Evolutionary conservation across 30 jellyfish, hydroid and myxozoan genomes (phyloP), one percentile per base, ranked within the genome.

Genomic region (Turritopsis dohrnii): DNA sequence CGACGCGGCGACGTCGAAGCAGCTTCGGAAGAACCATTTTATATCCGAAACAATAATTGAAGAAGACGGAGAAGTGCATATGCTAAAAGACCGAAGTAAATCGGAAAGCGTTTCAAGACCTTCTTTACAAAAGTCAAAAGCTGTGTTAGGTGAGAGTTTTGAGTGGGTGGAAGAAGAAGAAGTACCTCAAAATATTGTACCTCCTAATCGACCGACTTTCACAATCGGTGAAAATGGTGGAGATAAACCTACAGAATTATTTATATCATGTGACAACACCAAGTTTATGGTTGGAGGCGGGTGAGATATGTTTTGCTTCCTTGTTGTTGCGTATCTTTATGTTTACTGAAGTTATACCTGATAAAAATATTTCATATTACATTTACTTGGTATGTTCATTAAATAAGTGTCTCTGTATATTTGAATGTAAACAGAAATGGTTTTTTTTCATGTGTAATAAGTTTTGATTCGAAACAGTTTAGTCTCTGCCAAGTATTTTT

Each of bases 261-360:
- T 87, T 82, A 88, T 92, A 18, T 95, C 98, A 23, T 90, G 96
- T 54, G 94, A 92, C 60, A 79, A 88, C 60, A 54, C 27, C 8
- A 83, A 96, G 22, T 29, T 92, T 77, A 88, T 92, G 52, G 89
- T 92, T 81, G 98, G 98, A 29, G 98, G 98, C 20, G 98, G 98
- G 96, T 90, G 28, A 75, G 95, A 22, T 16, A 80, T 21, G 7
- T 81, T 54, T 81, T 8, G 23, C 18, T 81, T 66, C 22, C n/a
- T n/a, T n/a, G n/a, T n/a, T n/a, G n/a, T n/a, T n/a, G n/a, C n/a
- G n/a, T n/a, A n/a, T n/a, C n/a, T n/a, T n/a, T n/a, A n/a, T n/a
- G n/a, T n/a, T n/a, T n/a, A n/a, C n/a, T n/a, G n/a, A n/a, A n/a
- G n/a, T n/a, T n/a, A n/a, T n/a, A n/a, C n/a, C n/a, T n/a, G n/a